These are phyloP conservation scores for Acanthurus lineatus DNA, from an alignment of 2,797 vertebrate genomes.

Conservation along the genomic window DNA sequence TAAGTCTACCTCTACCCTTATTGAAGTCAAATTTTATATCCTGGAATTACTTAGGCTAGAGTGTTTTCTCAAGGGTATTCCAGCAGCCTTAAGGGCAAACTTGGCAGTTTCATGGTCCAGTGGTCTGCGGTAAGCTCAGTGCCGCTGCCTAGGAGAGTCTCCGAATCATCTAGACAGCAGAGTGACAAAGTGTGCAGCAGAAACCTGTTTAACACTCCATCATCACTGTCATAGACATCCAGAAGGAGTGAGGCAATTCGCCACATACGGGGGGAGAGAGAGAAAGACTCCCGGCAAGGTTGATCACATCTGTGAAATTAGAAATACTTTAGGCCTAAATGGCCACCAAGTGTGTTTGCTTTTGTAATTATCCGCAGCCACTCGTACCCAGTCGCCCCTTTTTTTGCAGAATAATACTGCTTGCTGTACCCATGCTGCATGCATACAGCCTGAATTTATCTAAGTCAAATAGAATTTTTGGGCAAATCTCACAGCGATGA, in stretches of 20 bases:
- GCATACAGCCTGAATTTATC: conserved; percentile 64
- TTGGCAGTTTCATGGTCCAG: conserved; percentile 74
- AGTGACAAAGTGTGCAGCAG: conserved; percentile 69
- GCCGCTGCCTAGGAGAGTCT: conserved; percentile 53
- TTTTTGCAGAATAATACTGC: conserved; percentile 50
- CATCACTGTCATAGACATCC: conserved; percentile 70
- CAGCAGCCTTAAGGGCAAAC: conserved; percentile 75
- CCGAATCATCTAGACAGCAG: conserved; percentile 60
- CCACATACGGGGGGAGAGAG: conserved; percentile 40
- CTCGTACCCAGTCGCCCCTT: conserved; percentile 40
- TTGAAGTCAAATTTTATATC: conserved; percentile 68
- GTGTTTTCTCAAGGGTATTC: conserved; percentile 75
- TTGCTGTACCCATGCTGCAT: conserved; percentile 44
- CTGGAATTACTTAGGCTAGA: conserved; percentile 58
- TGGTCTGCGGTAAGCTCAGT: conserved; percentile 45
- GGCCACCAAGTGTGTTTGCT: conserved; percentile 75
- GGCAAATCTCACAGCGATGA: conserved; percentile 69
- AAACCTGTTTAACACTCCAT: conserved; percentile 79
- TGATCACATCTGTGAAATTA: conserved; percentile 86
- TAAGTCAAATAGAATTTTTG: conserved; percentile 76
- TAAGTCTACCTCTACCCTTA: conserved; percentile 46
- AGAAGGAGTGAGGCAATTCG: conserved; percentile 57
- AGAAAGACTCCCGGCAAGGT: conserved; percentile 70
- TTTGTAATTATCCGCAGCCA: conserved; percentile 77
- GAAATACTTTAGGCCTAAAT: conserved; percentile 77